A percentile compares a stretch with the other conserved stretches of the same genome.
phyloP scores from a whole-genome alignment of 1,140 invertebrate species.

The Drepana arcuata region DNA sequence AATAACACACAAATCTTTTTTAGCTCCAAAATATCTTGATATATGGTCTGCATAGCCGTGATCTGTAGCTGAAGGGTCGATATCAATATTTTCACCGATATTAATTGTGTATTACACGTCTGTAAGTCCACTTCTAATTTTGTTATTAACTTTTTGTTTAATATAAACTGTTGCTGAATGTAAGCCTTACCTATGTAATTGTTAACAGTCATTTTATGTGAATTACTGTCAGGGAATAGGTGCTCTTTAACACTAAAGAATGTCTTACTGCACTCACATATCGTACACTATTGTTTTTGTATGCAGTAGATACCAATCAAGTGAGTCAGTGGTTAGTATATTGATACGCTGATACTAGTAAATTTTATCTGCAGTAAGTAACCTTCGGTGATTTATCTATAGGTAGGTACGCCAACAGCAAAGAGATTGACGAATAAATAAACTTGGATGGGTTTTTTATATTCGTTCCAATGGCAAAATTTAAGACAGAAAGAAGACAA shows the following conservation, averaged over 20 bases:
- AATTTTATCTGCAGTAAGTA: too few relatives aligned
- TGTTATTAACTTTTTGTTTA: conserved; percentile 23
- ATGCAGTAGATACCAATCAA: background rate
- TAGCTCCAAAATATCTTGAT: conserved; percentile 40
- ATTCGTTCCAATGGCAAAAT: too few relatives aligned
- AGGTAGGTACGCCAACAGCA: too few relatives aligned
- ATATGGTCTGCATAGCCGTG: conserved; percentile 27
- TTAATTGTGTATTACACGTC: conserved; percentile 22
- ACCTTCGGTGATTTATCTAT: too few relatives aligned
- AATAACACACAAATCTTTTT: conserved; percentile 29
- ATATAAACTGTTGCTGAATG: conserved; percentile 22
- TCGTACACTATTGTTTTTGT: conserved; percentile 1
- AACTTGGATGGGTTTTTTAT: too few relatives aligned
- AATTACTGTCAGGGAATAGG: too few relatives aligned
- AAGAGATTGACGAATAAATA: too few relatives aligned
- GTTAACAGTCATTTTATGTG: background rate
- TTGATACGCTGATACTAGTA: too few relatives aligned
- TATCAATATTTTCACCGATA: conserved; percentile 27
- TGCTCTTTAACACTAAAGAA: too few relatives aligned
- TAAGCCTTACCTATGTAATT: background rate
- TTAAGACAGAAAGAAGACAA: too few relatives aligned
- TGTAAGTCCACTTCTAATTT: conserved; percentile 28
- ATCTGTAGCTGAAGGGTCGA: conserved; percentile 30
- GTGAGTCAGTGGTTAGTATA: too few relatives aligned
- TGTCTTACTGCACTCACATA: too few relatives aligned